Percentiles rank a stretch among this genome's conserved stretches.
These are phyloP conservation scores for Rapana venosa DNA, from an alignment of 2,888 invertebrate species.

Conservation along the genomic window DNA sequence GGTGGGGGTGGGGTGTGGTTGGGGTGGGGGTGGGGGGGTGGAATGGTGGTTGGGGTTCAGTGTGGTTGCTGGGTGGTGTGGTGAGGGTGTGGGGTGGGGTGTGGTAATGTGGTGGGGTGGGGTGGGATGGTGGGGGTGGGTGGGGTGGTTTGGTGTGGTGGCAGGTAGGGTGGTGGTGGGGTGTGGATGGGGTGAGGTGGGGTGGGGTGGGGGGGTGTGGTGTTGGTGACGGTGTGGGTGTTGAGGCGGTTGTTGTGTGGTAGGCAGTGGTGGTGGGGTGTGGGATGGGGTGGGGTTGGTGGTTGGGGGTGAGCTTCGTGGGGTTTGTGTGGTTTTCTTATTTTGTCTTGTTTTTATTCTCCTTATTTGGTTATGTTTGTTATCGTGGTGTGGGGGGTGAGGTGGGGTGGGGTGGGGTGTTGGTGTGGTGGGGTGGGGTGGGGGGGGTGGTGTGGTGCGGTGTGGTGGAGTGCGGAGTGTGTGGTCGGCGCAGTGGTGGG, in stretches of 20 bases:
- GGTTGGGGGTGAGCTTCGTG: neutral
- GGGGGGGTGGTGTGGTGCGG: neutral
- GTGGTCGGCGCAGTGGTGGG: neutral
- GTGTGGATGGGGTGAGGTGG: neutral
- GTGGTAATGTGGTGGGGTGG: neutral
- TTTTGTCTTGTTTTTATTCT: too few relatives aligned
- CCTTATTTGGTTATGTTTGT: too few relatives aligned
- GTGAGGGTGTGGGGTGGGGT: neutral
- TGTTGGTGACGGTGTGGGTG: neutral
- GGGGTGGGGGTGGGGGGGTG: neutral
- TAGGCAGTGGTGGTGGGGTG: neutral
- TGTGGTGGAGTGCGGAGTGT: neutral
- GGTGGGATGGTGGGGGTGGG: neutral
- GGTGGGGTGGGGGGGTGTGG: neutral
- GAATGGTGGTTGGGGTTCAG: too few relatives aligned
- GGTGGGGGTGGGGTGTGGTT: neutral
- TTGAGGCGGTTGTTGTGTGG: neutral
- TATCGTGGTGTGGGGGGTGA: too few relatives aligned
- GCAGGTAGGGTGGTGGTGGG: neutral
- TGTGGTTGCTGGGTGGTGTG: too few relatives aligned
- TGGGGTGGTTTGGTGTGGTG: neutral
- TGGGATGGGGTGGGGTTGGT: neutral
- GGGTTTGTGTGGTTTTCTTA: too few relatives aligned
- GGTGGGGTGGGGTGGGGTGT: neutral
- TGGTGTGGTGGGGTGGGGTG: neutral